Evolutionary conservation across 2,888 invertebrate species (phyloP).

Genomic region (Melanophora roralis): DNA sequence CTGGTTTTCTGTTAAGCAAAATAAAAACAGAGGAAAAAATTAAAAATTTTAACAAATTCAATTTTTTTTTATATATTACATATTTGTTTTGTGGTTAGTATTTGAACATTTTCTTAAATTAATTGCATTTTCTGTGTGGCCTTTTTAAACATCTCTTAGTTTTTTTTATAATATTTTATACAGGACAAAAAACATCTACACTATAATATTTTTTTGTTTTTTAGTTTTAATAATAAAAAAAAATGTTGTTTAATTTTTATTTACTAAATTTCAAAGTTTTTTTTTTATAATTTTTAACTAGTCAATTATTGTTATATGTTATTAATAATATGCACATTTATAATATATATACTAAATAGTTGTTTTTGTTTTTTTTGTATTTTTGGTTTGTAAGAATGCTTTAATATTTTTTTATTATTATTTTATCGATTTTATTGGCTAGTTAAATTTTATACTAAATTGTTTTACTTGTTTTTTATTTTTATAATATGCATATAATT

Average conservation of each 20-base stretch:
- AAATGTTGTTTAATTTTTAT: slow-evolving; percentile 37
- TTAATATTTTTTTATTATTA: slow-evolving; percentile 51
- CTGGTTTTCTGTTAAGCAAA: background rate
- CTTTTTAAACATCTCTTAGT: slow-evolving; percentile 62
- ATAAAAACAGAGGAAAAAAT: background rate
- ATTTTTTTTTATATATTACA: slow-evolving; percentile 31
- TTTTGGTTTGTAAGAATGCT: slow-evolving; percentile 63
- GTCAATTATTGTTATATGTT: slow-evolving; percentile 59
- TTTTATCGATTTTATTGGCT: slow-evolving; percentile 54
- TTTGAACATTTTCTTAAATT: slow-evolving; percentile 45
- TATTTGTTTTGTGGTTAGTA: slow-evolving; percentile 37
- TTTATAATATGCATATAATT: slow-evolving; percentile 70
- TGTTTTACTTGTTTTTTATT: slow-evolving; percentile 17
- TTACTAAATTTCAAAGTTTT: slow-evolving; percentile 44
- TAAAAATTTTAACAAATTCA: background rate
- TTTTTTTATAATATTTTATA: slow-evolving; percentile 69
- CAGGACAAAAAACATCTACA: slow-evolving; percentile 77
- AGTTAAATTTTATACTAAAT: slow-evolving; percentile 54
- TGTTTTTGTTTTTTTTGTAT: slow-evolving; percentile 55
- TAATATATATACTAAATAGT: slow-evolving; percentile 64
- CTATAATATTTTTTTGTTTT: slow-evolving; percentile 54
- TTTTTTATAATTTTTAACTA: slow-evolving; percentile 41
- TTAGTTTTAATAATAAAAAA: slow-evolving; percentile 36
- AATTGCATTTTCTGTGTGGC: slow-evolving; percentile 64
- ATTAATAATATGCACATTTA: slow-evolving; percentile 61